A percentile compares a stretch with the other conserved stretches of the same genome.
phyloP scores from a whole-genome alignment of 2,113 vertebrate species.

The Felis chaus region DNA sequence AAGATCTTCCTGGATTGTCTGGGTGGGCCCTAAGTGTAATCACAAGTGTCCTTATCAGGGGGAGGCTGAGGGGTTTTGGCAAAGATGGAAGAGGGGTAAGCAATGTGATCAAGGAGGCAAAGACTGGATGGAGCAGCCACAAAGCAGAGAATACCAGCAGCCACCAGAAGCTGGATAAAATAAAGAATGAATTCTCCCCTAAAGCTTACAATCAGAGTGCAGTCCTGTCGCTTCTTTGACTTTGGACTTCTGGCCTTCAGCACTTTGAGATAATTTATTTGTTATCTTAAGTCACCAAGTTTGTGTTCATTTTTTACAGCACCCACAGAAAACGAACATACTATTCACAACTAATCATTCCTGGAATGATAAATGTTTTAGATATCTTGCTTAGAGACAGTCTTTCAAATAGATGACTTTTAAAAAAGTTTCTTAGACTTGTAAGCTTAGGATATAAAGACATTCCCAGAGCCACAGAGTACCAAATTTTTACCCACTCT shows the following conservation, averaged over 20 bases:
- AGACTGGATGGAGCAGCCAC: rapidly evolving
- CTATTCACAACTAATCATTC: not conserved
- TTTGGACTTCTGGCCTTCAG: not conserved
- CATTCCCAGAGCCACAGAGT: not conserved
- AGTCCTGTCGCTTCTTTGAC: not conserved
- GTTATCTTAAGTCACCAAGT: not conserved
- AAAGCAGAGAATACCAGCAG: not conserved
- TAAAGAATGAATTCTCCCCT: not conserved
- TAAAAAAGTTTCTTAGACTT: not conserved
- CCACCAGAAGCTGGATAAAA: not conserved
- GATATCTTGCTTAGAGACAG: not conserved
- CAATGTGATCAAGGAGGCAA: not conserved
- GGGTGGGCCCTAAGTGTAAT: not conserved
- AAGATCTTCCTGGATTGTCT: not conserved
- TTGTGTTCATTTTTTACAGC: not conserved
- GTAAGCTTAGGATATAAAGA: not conserved
- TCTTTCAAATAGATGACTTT: not conserved
- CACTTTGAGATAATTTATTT: not conserved
- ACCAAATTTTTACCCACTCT: not conserved
- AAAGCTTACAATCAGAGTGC: not conserved
- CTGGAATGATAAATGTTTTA: not conserved
- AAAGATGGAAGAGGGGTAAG: not conserved
- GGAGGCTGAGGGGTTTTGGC: not conserved
- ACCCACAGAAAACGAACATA: not conserved
- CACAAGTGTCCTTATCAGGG: not conserved